phyloP scores from a whole-genome alignment of 2,113 vertebrate species.

The Uria aalge region DNA sequence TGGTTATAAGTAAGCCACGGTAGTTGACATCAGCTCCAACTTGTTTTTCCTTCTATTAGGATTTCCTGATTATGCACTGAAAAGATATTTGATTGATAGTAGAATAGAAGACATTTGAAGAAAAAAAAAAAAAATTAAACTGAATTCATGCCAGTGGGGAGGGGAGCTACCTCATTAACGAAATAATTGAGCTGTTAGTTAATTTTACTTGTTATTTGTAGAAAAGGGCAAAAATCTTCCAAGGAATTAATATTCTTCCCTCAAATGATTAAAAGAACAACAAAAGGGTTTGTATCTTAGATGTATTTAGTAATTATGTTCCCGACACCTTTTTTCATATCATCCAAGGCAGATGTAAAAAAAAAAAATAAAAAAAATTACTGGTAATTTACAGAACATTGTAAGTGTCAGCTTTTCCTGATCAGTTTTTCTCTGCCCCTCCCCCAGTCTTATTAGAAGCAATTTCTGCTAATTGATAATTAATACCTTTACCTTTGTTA shows the following conservation, averaged over 20 bases:
- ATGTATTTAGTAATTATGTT: conserved; percentile 70
- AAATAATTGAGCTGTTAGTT: conserved; percentile 78
- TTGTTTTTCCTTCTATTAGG: conserved; percentile 31
- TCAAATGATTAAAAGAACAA: conserved; percentile 74
- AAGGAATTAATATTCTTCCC: conserved; percentile 50
- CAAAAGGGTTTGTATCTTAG: conserved; percentile 63
- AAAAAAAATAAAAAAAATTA: neutral
- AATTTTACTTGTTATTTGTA: conserved; percentile 72
- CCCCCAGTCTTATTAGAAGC: conserved; percentile 53
- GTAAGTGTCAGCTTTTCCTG: conserved; percentile 44
- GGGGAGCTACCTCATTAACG: conserved; percentile 66
- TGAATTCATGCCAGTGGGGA: conserved; percentile 53
- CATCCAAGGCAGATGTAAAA: conserved; percentile 50
- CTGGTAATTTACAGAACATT: conserved; percentile 63
- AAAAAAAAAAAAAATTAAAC: conserved; percentile 41
- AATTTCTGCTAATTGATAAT: conserved; percentile 75
- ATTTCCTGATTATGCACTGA: conserved; percentile 44
- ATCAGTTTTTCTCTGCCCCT: conserved; percentile 37
- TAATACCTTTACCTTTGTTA: conserved; percentile 68
- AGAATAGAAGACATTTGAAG: conserved; percentile 47
- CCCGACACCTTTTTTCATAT: conserved; percentile 63
- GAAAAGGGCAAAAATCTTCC: conserved; percentile 63
- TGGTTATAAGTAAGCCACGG: conserved; percentile 14
- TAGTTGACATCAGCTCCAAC: neutral
- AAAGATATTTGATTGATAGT: conserved; percentile 67